Percentiles rank a stretch among this genome's conserved stretches.
These are phyloP conservation scores for Myripristis jacobus DNA, from an alignment of 2,797 vertebrate genomes.

Conservation along the genomic window DNA sequence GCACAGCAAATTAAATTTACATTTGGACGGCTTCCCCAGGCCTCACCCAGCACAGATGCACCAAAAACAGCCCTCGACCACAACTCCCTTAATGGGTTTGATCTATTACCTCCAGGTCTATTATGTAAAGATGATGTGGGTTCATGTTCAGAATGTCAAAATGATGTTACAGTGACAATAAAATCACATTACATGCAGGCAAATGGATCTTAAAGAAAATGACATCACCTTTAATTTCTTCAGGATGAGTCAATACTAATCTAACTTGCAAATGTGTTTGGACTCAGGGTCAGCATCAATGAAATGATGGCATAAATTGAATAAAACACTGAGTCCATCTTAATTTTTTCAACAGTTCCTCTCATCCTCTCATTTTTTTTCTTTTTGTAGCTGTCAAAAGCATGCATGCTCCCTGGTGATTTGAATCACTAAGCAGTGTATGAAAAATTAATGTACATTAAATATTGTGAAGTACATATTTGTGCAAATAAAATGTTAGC, in stretches of 20 bases:
- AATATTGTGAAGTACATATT: slow-evolving; percentile 14
- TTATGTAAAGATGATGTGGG: slow-evolving; percentile 77
- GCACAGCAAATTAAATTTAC: slow-evolving; percentile 88
- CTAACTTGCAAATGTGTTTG: slow-evolving; percentile 66
- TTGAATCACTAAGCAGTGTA: neutral
- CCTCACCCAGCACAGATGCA: slow-evolving; percentile 74
- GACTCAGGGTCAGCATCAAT: slow-evolving; percentile 59
- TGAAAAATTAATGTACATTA: slow-evolving; percentile 4
- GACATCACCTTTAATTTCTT: slow-evolving; percentile 77
- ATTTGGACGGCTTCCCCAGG: slow-evolving; percentile 82
- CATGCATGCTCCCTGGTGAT: neutral
- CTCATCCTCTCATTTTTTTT: slow-evolving; percentile 3
- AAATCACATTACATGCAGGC: slow-evolving; percentile 76
- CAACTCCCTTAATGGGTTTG: slow-evolving; percentile 75
- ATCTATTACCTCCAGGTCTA: slow-evolving; percentile 76
- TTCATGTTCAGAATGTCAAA: slow-evolving; percentile 71
- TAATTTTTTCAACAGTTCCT: slow-evolving; percentile 46
- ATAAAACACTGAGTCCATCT: slow-evolving; percentile 60
- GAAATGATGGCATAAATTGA: slow-evolving; percentile 61
- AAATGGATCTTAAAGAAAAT: slow-evolving; percentile 77
- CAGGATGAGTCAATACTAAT: slow-evolving; percentile 77
- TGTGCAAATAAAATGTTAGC: slow-evolving; percentile 30
- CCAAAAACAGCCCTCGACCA: slow-evolving; percentile 68
- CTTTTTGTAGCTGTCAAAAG: slow-evolving; percentile 18
- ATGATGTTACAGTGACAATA: slow-evolving; percentile 72